Evolutionary conservation across 2,797 vertebrate genomes (phyloP).

Genomic region (Pseudocheirus occidentalis): DNA sequence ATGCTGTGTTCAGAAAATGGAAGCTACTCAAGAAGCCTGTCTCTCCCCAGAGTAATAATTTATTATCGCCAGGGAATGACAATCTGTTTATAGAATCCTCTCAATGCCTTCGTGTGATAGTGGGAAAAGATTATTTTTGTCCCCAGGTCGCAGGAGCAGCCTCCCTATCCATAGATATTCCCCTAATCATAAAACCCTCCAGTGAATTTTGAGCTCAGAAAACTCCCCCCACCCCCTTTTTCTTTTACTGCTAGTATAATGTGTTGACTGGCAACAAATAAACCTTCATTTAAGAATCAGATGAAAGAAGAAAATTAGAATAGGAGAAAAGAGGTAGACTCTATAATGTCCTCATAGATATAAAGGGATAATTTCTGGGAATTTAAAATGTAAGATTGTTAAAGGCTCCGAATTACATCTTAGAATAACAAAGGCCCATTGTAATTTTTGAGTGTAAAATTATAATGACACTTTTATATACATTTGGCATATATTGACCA

Average conservation of each 20-base stretch:
- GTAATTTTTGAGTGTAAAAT: background rate
- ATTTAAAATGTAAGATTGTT: too few relatives aligned
- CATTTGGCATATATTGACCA: background rate
- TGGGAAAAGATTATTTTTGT: background rate
- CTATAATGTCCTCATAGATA: too few relatives aligned
- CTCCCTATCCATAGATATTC: background rate
- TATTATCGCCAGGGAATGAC: background rate
- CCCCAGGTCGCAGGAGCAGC: background rate
- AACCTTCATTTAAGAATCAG: background rate
- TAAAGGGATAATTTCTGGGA: too few relatives aligned
- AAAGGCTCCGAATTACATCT: too few relatives aligned
- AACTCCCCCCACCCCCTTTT: background rate
- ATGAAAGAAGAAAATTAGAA: background rate
- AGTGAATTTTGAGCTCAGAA: background rate
- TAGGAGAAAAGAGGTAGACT: background rate
- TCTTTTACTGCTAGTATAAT: background rate
- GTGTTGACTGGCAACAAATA: background rate
- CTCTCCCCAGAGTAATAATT: background rate
- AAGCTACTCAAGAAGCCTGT: constrained; percentile 20
- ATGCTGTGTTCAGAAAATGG: background rate
- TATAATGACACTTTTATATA: background rate
- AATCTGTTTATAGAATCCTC: background rate
- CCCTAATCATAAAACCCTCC: background rate
- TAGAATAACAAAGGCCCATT: too few relatives aligned
- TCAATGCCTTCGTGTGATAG: background rate